Evolutionary conservation across 2,888 invertebrate species (phyloP), one percentile per base, ranked within the genome.

Genomic region (Argyresthia goedartella): DNA sequence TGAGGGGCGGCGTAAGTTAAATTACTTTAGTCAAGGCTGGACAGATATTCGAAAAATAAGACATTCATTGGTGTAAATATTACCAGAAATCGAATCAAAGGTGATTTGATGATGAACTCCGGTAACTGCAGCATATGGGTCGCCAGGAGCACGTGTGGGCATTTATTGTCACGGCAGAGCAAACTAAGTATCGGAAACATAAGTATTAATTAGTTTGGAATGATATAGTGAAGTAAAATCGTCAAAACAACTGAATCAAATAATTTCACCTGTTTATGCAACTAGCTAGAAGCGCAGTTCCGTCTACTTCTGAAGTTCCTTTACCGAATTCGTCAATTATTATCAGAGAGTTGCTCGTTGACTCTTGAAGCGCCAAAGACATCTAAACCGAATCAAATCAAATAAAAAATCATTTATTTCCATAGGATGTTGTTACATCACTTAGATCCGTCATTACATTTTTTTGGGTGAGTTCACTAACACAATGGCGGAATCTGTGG

Each of bases 321-420:
- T 93, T 92, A 4, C 96, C 97, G 81, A 97, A 95, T 81, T 97
- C 97, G 76, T 98, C 97, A 41, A 97, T 86, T 35, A 97, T 81
- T 0, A 97, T 86, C 3, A 98, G 76, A 0, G 95, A 94, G 56
- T 85, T 79, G 0, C 85, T 70, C 0, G 89, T 89, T 0, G 92
- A 90, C 59, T 90, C 89, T 59, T 89, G 87, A 1, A 95, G 73
- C 3, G 94, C 92, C 14, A 90, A 78, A 1, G 93, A 88, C 84
- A 95, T 91, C 95, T 95, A 63, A 44, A 55, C 56, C 43, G 10
- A 42, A 13, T 4, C 25, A 25, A n/a, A n/a, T n/a, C n/a, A n/a
- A n/a, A n/a, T n/a, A n/a, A n/a, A n/a, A n/a, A n/a, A n/a, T n/a
- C n/a, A n/a, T n/a, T n/a, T n/a, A n/a, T n/a, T n/a, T n/a, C n/a